Base-by-base conservation (phyloP, 2,888 invertebrate species). In the Idaea straminata region DNA sequence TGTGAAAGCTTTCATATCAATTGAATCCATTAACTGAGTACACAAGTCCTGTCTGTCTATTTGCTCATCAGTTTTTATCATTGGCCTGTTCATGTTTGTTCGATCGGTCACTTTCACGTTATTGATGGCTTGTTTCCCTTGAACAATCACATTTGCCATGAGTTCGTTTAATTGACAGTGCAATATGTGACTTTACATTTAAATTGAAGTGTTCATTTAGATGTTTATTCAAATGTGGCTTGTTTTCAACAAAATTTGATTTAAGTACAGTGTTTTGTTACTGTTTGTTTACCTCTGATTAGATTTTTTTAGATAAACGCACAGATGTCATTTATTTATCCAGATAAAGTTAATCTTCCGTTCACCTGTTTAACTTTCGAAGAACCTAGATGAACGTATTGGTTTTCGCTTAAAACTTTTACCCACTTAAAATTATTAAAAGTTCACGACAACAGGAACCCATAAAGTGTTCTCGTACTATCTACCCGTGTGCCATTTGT, bases 1-100 rank as follows among this genome's bases (percentile, higher is more conserved):
- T 91, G 87, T 91, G 87, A 92, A 92, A 92, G 92, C 92, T 92
- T 92, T 92, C 86, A 88, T 92, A 92, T 92, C 92, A 91, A 92
- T 92, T 92, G 91, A 92, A 92, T 92, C 92, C 92, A 92, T 92
- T 92, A 92, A 90, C 87, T 86, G 88, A 87, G 91, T 88, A 92
- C 91, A 92, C 92, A 92, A 83, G 85, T 85, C 85, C 83, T 83
- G 89, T 86, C 86, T 86, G 85, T 91, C 85, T 92, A 92, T 92
- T 92, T 92, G 88, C 89, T 88, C 90, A 88, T 92, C 91, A 92
- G 90, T 92, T 92, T 92, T 92, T 92, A 92, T 92, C 92, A 92
- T 91, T 92, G 90, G 83, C 83, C 84, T 86, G 88, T 89, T 83
- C 80, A 79, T 91, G 92, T 92, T 91, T 91, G 89, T 87, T 82